phyloP scores from a whole-genome alignment of 2,113 vertebrate species.

The Rana temporaria region DNA sequence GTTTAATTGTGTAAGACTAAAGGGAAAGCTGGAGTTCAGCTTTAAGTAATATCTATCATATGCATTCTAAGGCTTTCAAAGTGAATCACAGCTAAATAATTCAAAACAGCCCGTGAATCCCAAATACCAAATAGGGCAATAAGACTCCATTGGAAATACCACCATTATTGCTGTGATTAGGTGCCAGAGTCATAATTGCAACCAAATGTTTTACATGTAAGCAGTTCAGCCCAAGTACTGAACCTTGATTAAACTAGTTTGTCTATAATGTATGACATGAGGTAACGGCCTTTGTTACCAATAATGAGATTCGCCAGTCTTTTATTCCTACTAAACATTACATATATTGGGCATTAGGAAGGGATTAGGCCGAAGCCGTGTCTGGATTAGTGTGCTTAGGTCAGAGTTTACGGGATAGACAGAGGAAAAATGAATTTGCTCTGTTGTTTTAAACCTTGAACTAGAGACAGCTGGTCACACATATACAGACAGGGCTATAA shows the following conservation, averaged over 20 bases:
- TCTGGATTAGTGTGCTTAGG: slow-evolving; percentile 16
- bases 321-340: slow-evolving; percentile 5
- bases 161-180: slow-evolving; percentile 64
- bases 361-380: not conserved
- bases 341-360: slow-evolving; percentile 25
- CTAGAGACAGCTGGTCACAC: no score
- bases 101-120: slow-evolving; percentile 58
- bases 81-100: slow-evolving; percentile 62
- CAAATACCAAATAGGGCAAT: slow-evolving; percentile 72
- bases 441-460: no score
- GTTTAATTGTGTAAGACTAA: no score
- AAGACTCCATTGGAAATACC: slow-evolving; percentile 69
- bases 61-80: slow-evolving; percentile 40
- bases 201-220: slow-evolving; percentile 56
- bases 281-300: slow-evolving; percentile 23
- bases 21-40: no score
- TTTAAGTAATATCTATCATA: slow-evolving; percentile 41
- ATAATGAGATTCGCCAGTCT: not conserved
- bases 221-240: slow-evolving; percentile 23
- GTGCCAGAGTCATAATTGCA: slow-evolving; percentile 65
- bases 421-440: not conserved
- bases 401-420: slow-evolving; percentile 6
- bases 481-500: no score
- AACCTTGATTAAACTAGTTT: slow-evolving; percentile 53
- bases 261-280: slow-evolving; percentile 45